phyloP scores from a whole-genome alignment of 2,113 vertebrate species.

The Sphaerodactylus townsendi region DNA sequence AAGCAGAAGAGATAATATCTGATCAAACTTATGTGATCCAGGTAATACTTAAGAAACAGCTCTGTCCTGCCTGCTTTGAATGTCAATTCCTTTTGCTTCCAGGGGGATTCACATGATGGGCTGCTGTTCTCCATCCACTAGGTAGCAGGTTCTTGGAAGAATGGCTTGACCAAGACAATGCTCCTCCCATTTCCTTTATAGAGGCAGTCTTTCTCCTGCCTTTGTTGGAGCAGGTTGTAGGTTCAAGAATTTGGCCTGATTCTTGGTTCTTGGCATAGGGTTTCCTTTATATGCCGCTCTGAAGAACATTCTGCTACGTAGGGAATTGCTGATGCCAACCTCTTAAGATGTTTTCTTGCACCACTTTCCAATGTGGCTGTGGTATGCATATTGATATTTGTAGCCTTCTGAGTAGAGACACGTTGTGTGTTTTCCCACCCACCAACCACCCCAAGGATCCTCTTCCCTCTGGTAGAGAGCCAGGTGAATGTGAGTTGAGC shows the following conservation, averaged over 20 bases:
- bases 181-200: not conserved
- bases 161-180: not conserved
- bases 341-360: not conserved
- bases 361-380: not conserved
- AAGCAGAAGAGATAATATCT: conserved; percentile 86
- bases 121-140: too few relatives aligned
- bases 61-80: not conserved
- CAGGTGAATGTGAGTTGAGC: not conserved
- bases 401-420: not conserved
- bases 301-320: not conserved
- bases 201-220: not conserved
- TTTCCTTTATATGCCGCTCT: not conserved
- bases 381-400: not conserved
- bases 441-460: too few relatives aligned
- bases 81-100: not conserved
- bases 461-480: too few relatives aligned
- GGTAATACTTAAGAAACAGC: conserved; percentile 68
- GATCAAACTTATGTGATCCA: conserved; percentile 83
- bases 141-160: not conserved
- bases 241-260: not conserved
- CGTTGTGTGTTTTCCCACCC: not conserved
- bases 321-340: not conserved
- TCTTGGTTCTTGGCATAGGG: not conserved
- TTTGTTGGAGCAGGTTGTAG: not conserved
- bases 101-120: not conserved